These are phyloP conservation scores for Chlamydotis undulata DNA, from an alignment of 2,113 vertebrate species.

Conservation along the genomic window DNA sequence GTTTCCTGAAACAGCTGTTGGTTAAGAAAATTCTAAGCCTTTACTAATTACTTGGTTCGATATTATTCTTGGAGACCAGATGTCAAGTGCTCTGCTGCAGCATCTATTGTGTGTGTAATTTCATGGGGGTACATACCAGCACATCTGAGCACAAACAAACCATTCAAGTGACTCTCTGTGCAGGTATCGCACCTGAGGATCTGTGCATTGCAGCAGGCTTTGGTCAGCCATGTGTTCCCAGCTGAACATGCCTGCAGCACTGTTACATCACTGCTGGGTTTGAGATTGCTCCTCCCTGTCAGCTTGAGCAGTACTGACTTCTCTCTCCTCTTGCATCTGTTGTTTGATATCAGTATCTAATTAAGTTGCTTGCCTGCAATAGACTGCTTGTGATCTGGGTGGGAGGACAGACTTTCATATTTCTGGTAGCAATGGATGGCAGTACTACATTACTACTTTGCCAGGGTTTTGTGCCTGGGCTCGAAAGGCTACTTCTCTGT, in stretches of 20 bases:
- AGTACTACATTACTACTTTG: neutral
- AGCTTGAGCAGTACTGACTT: neutral
- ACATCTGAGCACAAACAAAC: neutral
- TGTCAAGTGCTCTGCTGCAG: neutral
- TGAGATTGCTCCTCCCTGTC: neutral
- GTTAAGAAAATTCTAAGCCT: neutral
- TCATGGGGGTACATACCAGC: neutral
- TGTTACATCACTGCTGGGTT: neutral
- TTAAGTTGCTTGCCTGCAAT: neutral
- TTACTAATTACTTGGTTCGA: neutral
- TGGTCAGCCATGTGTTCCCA: neutral
- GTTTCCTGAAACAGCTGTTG: neutral
- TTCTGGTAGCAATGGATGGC: neutral
- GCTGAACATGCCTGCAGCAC: neutral
- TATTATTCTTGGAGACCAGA: neutral
- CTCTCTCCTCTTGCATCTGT: neutral
- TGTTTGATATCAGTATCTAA: neutral
- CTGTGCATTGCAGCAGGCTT: neutral
- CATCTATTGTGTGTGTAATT: neutral
- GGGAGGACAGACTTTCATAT: neutral
- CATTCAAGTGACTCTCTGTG: neutral
- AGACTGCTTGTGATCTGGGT: neutral
- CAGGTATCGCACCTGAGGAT: neutral
- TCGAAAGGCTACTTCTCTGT: neutral
- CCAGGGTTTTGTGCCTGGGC: neutral